These are phyloP conservation scores for Bergia puertoricense DNA, from an alignment of 92 coral and sea anemone species.

Conservation along the genomic window DNA sequence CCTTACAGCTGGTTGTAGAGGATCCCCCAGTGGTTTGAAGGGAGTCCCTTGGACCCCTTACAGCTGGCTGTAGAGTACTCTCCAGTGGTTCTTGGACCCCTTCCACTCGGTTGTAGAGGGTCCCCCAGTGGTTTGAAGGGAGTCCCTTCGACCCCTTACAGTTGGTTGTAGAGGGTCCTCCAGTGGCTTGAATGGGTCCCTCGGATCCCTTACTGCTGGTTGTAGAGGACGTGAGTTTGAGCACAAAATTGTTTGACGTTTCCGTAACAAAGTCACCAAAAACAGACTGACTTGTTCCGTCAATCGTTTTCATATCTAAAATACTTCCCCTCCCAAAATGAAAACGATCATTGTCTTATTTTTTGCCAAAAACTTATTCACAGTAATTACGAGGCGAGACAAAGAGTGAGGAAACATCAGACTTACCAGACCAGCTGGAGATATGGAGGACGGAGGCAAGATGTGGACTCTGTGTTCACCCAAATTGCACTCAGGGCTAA, in stretches of 20 bases:
- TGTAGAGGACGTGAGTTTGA: too few species aligned
- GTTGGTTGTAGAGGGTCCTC: too few species aligned
- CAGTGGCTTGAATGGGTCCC: too few species aligned
- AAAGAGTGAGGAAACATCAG: neutral
- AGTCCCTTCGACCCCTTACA: too few species aligned
- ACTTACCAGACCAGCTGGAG: conserved; percentile 98
- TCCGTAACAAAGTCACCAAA: neutral
- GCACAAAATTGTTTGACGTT: neutral
- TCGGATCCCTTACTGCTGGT: neutral
- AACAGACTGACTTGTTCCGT: neutral
- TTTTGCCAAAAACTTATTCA: neutral
- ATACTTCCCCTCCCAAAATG: neutral
- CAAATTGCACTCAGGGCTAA: conserved; percentile 89
- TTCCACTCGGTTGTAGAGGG: too few species aligned
- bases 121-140: too few species aligned
- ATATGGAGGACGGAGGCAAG: conserved; percentile 89
- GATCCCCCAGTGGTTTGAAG: too few species aligned
- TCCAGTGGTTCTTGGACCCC: too few species aligned
- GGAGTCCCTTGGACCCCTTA: too few species aligned
- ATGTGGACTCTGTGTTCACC: conserved; percentile 96
- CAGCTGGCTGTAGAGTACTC: too few species aligned
- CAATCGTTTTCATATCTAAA: too few species aligned
- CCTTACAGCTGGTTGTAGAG: too few species aligned
- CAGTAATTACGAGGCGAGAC: neutral
- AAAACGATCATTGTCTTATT: neutral